These are phyloP conservation scores for Tetramorium parvispinum DNA, from an alignment of 1,140 invertebrate species.

Conservation along the genomic window DNA sequence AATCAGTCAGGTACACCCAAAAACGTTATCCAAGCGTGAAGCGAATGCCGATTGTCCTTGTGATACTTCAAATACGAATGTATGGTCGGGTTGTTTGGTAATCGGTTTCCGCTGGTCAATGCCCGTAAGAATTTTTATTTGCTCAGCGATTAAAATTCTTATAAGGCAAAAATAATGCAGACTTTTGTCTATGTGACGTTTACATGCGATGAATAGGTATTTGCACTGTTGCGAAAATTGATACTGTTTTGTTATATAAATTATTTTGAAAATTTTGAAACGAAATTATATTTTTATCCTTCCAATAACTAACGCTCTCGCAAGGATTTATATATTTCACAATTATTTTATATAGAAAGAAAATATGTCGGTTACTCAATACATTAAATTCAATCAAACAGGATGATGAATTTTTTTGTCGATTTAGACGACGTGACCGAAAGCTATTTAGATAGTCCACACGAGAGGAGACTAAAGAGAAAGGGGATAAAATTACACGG, in stretches of 20 bases:
- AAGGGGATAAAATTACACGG: slow-evolving; percentile 49
- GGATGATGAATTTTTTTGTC: not conserved
- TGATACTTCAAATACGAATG: slow-evolving; percentile 7
- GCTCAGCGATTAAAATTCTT: slow-evolving; percentile 31
- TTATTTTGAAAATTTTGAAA: not conserved
- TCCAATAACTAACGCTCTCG: not conserved
- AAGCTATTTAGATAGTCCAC: slow-evolving; percentile 5
- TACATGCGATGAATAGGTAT: not conserved
- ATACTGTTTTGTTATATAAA: not conserved
- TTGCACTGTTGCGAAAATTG: not conserved
- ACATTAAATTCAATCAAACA: not conserved
- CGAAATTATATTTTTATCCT: not conserved
- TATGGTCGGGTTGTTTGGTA: not conserved
- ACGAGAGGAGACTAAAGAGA: slow-evolving; percentile 27
- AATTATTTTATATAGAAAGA: not conserved
- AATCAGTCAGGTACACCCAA: not conserved
- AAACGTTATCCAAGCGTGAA: slow-evolving; percentile 37
- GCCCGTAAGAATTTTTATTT: slow-evolving; percentile 25
- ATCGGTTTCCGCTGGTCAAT: slow-evolving; percentile 13
- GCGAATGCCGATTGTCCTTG: slow-evolving; percentile 42
- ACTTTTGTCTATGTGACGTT: not conserved
- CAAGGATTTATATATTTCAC: no score
- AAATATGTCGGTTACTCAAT: not conserved
- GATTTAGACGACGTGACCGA: not conserved
- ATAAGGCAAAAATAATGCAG: not conserved